These are phyloP conservation scores for Tigriopus japonicus DNA, from an alignment of 1,140 invertebrate genomes.

Conservation along the genomic window DNA sequence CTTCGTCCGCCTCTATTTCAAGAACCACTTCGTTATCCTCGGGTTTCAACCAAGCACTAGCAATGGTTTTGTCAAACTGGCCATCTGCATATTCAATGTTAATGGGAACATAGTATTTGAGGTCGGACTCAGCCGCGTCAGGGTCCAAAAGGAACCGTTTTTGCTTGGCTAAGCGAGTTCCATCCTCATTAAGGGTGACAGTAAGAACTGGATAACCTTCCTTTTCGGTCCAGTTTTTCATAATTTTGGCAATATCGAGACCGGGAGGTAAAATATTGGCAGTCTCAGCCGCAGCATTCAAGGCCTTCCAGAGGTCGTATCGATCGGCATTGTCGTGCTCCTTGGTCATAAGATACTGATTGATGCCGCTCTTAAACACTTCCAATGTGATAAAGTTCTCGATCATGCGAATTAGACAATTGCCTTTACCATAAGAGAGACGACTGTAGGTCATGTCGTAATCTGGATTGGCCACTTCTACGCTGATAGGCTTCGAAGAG, in stretches of 20 bases:
- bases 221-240: conserved; percentile 82
- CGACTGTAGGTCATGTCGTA: conserved; percentile 80
- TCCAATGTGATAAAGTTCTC: conserved; percentile 56
- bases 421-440: conserved; percentile 84
- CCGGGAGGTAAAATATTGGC: conserved; percentile 24
- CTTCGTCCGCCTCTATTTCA: conserved; percentile 26
- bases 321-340: conserved; percentile 56
- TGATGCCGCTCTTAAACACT: conserved; percentile 49
- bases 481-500: conserved; percentile 70
- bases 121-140: too few relatives aligned
- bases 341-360: conserved; percentile 47
- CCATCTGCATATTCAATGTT: conserved; percentile 29
- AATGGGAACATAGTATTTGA: conserved; percentile 18
- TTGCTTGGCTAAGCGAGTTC: too few relatives aligned
- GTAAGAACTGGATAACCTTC: conserved; percentile 69
- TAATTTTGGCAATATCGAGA: conserved; percentile 41
- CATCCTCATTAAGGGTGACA: too few relatives aligned
- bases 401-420: conserved; percentile 71
- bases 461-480: conserved; percentile 57
- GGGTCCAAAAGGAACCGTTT: too few relatives aligned
- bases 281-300: conserved; percentile 29
- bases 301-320: conserved; percentile 46
- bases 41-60: not conserved
- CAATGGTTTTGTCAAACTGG: conserved; percentile 18
- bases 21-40: conserved; percentile 28